These are phyloP conservation scores for Aethes cnicana DNA, from an alignment of 2,888 invertebrate species.

Conservation along the genomic window DNA sequence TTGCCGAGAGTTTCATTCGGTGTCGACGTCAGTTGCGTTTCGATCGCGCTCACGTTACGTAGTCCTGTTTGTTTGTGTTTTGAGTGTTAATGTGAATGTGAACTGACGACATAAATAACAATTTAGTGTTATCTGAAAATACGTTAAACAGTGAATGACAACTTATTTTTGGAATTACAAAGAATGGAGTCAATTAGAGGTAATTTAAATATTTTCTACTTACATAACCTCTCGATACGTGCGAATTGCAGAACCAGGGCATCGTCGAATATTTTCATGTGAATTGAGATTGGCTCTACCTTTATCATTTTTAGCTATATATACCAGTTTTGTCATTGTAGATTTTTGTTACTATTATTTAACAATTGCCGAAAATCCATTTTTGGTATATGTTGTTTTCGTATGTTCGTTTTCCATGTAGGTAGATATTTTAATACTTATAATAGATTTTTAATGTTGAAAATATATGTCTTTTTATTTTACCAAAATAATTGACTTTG, in stretches of 20 bases:
- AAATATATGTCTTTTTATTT: no score
- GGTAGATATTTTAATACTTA: no score
- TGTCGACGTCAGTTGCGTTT: slow-evolving; percentile 50
- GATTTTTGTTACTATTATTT: no score
- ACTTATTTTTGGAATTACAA: slow-evolving; percentile 44
- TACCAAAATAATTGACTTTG: no score
- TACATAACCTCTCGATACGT: slow-evolving; percentile 57
- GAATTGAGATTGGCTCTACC: neutral
- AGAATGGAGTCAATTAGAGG: slow-evolving; percentile 70
- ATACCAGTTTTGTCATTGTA: no score
- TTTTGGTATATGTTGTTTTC: no score
- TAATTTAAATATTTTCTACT: slow-evolving; percentile 47
- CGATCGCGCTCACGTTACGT: slow-evolving; percentile 65
- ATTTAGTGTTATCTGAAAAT: slow-evolving; percentile 10
- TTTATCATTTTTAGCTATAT: slow-evolving; percentile 3
- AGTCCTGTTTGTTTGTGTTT: slow-evolving; percentile 24
- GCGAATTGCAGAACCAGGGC: slow-evolving; percentile 22
- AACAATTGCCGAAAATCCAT: no score
- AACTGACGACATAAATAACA: slow-evolving; percentile 9
- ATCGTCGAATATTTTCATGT: slow-evolving; percentile 22
- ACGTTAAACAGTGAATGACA: slow-evolving; percentile 35
- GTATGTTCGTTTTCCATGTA: no score
- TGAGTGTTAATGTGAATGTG: slow-evolving; percentile 18
- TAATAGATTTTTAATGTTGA: no score
- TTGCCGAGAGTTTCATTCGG: neutral